phyloP scores from a whole-genome alignment of 2,888 invertebrate species.

The Chaetogeoica ovagalla region DNA sequence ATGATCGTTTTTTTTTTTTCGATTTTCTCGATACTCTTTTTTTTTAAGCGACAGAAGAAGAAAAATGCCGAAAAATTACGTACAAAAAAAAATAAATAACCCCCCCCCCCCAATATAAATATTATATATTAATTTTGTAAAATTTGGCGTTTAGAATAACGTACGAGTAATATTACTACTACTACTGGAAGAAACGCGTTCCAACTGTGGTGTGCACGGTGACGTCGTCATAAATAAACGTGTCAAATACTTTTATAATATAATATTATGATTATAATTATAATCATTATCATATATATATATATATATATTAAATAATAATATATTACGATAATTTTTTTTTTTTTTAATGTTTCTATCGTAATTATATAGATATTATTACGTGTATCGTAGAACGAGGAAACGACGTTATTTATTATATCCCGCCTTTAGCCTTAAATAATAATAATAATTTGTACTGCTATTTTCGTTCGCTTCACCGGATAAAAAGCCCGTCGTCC shows the following conservation, averaged over 20 bases:
- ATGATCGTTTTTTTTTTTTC: no score
- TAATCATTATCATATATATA: no score
- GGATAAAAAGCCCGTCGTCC: slow-evolving; percentile 20
- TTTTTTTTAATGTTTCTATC: no score
- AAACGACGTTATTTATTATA: slow-evolving; percentile 12
- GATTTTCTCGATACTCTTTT: no score
- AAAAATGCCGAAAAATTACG: no score
- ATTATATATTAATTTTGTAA: no score
- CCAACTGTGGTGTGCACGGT: neutral
- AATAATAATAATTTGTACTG: neutral
- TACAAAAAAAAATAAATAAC: no score
- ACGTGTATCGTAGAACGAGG: neutral
- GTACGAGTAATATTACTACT: neutral
- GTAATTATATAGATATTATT: neutral
- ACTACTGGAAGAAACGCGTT: neutral
- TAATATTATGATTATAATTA: no score
- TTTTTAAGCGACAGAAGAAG: no score
- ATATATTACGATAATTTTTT: no score
- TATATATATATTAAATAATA: no score
- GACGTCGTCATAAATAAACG: neutral
- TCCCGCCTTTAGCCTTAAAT: neutral
- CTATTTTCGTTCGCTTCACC: slow-evolving; percentile 10
- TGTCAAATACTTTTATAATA: neutral
- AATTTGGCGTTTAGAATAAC: neutral
- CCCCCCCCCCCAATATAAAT: no score